Conservation (phyloP, 1,140 invertebrate genomes). For the Agrilus planipennis region DNA sequence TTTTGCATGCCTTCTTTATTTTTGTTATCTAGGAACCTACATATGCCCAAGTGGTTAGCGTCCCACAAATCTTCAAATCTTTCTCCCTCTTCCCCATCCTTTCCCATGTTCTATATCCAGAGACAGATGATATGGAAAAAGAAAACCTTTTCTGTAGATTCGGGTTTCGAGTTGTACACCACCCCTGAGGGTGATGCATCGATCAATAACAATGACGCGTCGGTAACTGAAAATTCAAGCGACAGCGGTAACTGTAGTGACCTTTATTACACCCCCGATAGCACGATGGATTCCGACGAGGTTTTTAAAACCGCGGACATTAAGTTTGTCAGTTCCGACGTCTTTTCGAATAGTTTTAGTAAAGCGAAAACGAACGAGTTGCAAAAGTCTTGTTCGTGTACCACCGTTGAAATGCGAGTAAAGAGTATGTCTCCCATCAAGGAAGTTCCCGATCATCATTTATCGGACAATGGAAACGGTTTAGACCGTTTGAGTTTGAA, state of each 20-base stretch:
- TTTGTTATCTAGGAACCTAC: constrained; percentile 11
- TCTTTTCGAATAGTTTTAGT: no score
- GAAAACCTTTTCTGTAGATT: no score
- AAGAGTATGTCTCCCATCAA: constrained; percentile 8
- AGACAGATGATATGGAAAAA: no score
- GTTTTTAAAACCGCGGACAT: no score
- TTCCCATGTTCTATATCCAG: no score
- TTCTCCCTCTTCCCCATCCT: no score
- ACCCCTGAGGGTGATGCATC: no score
- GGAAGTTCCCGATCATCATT: constrained; percentile 4
- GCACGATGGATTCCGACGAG: constrained; percentile 5
- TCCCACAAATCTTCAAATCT: no score
- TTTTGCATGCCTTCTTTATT: constrained; percentile 10
- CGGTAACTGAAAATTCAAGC: no score
- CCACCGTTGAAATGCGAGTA: constrained; percentile 7
- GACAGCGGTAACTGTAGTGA: constrained; percentile 17
- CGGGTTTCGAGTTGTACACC: constrained; percentile 1
- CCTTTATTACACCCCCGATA: constrained; percentile 23
- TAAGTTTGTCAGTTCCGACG: no score
- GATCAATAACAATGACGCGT: no score
- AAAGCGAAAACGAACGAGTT: no score
- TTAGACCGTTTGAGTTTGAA: constrained; percentile 4
- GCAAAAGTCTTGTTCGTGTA: constrained; percentile 23
- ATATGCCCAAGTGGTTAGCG: constrained; percentile 7
- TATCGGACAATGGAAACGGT: not conserved